phyloP scores from a whole-genome alignment of 2,113 vertebrate species.

The Seriola quinqueradiata region DNA sequence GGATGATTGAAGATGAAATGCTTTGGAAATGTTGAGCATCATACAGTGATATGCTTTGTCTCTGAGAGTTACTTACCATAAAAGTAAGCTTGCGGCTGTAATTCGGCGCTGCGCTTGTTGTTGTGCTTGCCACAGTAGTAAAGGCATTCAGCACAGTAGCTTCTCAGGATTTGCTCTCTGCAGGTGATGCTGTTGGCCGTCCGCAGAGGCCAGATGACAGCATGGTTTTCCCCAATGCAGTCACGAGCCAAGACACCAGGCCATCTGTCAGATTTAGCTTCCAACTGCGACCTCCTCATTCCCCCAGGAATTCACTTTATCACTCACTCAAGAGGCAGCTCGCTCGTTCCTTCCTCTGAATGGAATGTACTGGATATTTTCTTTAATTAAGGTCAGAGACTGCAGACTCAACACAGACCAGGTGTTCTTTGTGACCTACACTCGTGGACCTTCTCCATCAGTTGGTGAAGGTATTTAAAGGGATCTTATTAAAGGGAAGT shows the following conservation, averaged over 20 bases:
- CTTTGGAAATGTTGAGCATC: not conserved
- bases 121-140: not conserved
- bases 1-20: not conserved
- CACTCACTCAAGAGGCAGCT: conserved; percentile 45
- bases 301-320: conserved; percentile 57
- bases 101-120: not conserved
- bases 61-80: not conserved
- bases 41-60: not conserved
- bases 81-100: not conserved
- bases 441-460: not conserved
- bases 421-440: not conserved
- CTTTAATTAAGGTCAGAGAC: conserved; percentile 27
- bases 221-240: conserved; percentile 69
- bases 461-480: not conserved
- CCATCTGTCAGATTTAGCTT: conserved; percentile 81
- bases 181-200: conserved; percentile 67
- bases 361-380: conserved; percentile 22
- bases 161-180: conserved; percentile 49
- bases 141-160: conserved; percentile 16
- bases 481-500: not conserved
- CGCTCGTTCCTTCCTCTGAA: conserved; percentile 36
- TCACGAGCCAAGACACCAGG: conserved; percentile 74
- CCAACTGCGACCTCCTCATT: conserved; percentile 67
- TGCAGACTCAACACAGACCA: not conserved
- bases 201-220: conserved; percentile 62